A percentile compares a stretch with the other conserved stretches of the same genome.
These are phyloP conservation scores for Heliconius ethilla DNA, from an alignment of 2,888 invertebrate species.

Conservation along the genomic window DNA sequence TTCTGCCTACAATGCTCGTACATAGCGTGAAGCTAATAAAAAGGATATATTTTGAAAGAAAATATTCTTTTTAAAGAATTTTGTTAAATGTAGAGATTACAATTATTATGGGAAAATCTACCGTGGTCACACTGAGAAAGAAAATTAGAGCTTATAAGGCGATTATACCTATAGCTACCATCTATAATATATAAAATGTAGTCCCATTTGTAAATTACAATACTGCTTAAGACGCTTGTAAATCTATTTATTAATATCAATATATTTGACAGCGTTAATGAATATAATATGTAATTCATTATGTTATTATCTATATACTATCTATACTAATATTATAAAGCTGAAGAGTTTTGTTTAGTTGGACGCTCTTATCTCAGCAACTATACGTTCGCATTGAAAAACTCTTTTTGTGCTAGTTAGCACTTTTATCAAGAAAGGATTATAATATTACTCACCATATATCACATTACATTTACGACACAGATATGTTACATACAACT, in stretches of 20 bases:
- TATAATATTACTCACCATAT: no score
- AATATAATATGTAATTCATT: background rate
- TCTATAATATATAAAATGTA: background rate
- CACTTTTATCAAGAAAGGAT: background rate
- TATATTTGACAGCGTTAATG: background rate
- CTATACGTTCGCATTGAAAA: background rate
- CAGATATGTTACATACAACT: background rate
- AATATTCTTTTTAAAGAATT: background rate
- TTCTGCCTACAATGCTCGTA: background rate
- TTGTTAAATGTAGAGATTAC: background rate
- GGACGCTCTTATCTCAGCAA: background rate
- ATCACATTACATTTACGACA: no score
- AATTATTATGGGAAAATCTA: constrained; percentile 1
- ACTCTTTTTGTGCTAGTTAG: background rate
- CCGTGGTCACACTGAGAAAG: background rate
- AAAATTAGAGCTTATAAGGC: background rate
- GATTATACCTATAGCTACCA: background rate
- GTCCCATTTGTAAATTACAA: background rate
- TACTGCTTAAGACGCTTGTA: background rate
- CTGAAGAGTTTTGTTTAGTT: background rate
- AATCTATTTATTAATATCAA: background rate
- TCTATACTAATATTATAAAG: background rate
- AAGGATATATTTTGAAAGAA: background rate
- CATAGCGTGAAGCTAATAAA: no score
- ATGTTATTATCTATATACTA: background rate